A percentile compares a stretch with the other conserved stretches of the same genome.
Conservation (phyloP, 1,140 invertebrate genomes). For the Drosophila arawakana region DNA sequence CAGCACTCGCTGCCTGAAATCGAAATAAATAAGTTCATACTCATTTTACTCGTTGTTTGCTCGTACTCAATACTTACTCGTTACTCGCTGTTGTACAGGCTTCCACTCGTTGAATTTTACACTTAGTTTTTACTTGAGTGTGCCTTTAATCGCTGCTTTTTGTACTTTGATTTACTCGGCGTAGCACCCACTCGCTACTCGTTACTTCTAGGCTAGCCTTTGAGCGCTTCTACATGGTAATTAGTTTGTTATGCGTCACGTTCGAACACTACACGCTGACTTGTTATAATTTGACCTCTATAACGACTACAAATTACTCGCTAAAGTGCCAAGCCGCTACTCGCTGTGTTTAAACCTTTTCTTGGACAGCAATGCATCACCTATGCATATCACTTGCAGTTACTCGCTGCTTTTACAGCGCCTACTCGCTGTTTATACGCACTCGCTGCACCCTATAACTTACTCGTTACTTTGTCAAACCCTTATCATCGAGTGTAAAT, state of each 20-base stretch:
- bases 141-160: too few species aligned
- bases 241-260: too few species aligned
- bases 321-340: too few species aligned
- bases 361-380: too few species aligned
- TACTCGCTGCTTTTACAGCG: background rate
- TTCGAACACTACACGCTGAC: too few species aligned
- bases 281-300: too few species aligned
- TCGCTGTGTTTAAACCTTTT: too few species aligned
- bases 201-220: background rate
- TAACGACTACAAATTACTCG: too few species aligned
- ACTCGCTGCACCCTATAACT: background rate
- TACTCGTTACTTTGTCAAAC: background rate
- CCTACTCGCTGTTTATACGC: background rate
- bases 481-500: conserved; percentile 33
- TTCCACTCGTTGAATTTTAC: background rate
- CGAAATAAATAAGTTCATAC: background rate
- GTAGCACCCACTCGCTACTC: background rate
- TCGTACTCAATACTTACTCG: too few species aligned
- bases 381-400: too few species aligned
- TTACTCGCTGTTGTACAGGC: background rate
- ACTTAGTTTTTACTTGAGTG: background rate
- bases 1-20: background rate
- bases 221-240: too few species aligned
- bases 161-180: background rate
- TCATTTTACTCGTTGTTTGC: too few species aligned